phyloP scores from a whole-genome alignment of 2,888 invertebrate species.

The Mythimna vitellina region DNA sequence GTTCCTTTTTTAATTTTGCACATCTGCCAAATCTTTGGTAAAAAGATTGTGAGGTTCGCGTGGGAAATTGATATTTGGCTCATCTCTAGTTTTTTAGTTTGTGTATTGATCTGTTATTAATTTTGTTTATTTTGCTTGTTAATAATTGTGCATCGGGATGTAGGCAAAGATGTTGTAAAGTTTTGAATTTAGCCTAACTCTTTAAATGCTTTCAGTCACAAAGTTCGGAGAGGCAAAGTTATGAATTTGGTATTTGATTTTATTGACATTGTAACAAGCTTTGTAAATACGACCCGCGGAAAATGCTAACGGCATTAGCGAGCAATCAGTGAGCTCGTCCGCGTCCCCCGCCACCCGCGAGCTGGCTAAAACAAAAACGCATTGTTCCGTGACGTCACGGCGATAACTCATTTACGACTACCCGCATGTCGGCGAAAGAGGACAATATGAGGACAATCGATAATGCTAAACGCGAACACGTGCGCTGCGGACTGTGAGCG shows the following conservation, averaged over 20 bases:
- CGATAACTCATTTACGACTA: conserved; percentile 82
- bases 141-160: neutral
- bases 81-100: conserved; percentile 48
- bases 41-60: conserved; percentile 69
- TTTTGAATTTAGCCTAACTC: neutral
- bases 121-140: conserved; percentile 35
- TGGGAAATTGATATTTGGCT: conserved; percentile 71
- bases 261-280: conserved; percentile 8
- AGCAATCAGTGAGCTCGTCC: conserved; percentile 43
- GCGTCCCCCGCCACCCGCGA: conserved; percentile 51
- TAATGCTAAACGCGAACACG: conserved; percentile 86
- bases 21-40: conserved; percentile 81
- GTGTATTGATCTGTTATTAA: conserved; percentile 55
- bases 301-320: conserved; percentile 44
- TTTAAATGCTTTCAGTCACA: neutral
- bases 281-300: conserved; percentile 9
- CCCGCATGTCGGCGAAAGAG: conserved; percentile 84
- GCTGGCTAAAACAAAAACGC: conserved; percentile 79
- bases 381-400: conserved; percentile 82
- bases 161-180: neutral
- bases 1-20: conserved; percentile 79
- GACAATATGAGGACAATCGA: conserved; percentile 86
- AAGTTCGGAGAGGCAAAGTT: neutral
- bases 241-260: neutral
- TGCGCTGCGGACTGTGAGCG: conserved; percentile 75